Percentiles rank a stretch among this genome's conserved stretches.
Evolutionary conservation across 2,888 invertebrate species (phyloP).

Genomic region (Chrysina gloriosa): DNA sequence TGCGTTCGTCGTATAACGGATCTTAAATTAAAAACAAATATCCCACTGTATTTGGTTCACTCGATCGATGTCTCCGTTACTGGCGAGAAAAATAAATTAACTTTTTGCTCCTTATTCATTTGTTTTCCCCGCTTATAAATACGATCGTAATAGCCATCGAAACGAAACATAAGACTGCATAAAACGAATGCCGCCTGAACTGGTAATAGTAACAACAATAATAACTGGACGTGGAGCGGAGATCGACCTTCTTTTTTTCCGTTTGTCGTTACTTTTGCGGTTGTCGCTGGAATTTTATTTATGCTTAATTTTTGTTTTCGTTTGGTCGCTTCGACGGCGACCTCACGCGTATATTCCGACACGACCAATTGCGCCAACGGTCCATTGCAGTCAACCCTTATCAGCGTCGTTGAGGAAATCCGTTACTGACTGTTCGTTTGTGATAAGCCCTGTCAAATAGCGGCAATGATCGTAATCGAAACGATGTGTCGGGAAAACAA

Average conservation of each 20-base stretch:
- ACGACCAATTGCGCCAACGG: background rate
- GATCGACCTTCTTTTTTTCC: too few relatives aligned
- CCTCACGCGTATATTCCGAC: background rate
- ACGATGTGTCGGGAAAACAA: constrained; percentile 9
- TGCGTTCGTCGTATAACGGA: constrained; percentile 23
- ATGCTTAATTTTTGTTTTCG: background rate
- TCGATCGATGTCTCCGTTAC: background rate
- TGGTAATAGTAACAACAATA: too few relatives aligned
- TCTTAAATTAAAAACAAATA: constrained; percentile 33
- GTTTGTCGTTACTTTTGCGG: background rate
- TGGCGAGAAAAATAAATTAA: constrained; percentile 1
- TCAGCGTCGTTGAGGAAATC: constrained; percentile 38
- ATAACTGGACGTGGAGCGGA: background rate
- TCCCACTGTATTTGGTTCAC: constrained; percentile 15
- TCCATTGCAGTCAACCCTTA: constrained; percentile 35
- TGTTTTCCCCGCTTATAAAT: background rate
- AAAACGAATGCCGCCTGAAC: background rate
- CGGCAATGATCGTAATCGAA: constrained; percentile 30
- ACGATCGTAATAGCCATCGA: background rate
- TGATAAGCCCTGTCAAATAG: constrained; percentile 20
- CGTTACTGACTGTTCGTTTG: constrained; percentile 24
- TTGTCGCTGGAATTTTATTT: background rate
- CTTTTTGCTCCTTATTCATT: background rate
- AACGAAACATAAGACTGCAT: background rate
- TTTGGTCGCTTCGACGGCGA: background rate